A percentile compares a stretch with the other conserved stretches of the same genome.
Conservation (phyloP, 2,888 invertebrate species). For the Endomychus coccineus region DNA sequence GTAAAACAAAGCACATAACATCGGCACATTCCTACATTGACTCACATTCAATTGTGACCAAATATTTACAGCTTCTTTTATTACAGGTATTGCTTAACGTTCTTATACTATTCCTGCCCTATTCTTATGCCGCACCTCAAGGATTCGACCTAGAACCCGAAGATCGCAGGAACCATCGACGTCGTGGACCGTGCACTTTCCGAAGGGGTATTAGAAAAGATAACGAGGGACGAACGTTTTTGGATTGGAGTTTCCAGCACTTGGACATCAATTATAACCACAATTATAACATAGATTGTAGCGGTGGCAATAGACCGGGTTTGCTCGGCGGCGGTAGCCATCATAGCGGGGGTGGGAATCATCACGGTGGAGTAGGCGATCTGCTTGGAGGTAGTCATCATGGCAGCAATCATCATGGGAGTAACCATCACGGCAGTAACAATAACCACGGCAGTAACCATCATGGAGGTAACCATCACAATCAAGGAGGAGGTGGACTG, state of each 20-base stretch:
- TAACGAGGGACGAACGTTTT: conserved; percentile 28
- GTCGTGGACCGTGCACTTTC: conserved; percentile 10
- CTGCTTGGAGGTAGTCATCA: background rate
- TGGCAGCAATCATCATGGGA: too few relatives aligned
- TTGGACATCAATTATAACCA: conserved; percentile 31
- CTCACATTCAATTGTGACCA: too few relatives aligned
- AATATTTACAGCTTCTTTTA: too few relatives aligned
- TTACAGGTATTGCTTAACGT: too few relatives aligned
- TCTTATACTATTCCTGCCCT: too few relatives aligned
- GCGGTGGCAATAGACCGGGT: too few relatives aligned
- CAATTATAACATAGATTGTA: conserved; percentile 31
- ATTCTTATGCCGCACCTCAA: too few relatives aligned
- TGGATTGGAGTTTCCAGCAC: conserved; percentile 28
- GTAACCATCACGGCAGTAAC: background rate
- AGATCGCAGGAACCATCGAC: too few relatives aligned
- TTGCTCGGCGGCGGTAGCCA: background rate
- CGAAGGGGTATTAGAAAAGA: conserved; percentile 5
- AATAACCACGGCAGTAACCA: background rate
- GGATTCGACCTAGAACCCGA: too few relatives aligned
- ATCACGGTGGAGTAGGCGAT: background rate
- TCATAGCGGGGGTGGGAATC: background rate
- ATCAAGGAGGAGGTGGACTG: conserved; percentile 4
- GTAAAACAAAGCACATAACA: too few relatives aligned
- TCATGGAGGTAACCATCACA: conserved; percentile 6
- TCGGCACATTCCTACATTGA: too few relatives aligned